Evolutionary conservation across 2,113 vertebrate genomes (phyloP).

Genomic region (Martes martes): DNA sequence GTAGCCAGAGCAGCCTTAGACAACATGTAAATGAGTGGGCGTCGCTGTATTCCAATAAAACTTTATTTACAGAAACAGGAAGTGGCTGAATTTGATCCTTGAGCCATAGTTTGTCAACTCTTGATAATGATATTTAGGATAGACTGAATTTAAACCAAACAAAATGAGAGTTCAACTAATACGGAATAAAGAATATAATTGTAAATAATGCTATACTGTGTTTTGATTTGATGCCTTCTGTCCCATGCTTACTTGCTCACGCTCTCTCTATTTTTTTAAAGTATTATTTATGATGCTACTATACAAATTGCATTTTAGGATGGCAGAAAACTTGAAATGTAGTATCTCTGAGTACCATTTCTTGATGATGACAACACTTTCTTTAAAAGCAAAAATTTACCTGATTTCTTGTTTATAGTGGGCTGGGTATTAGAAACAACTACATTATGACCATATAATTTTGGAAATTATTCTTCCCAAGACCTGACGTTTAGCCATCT

Average conservation of each 20-base stretch:
- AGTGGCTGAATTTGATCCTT: background rate
- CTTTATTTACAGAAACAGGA: slow-evolving; percentile 16
- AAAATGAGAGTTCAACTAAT: background rate
- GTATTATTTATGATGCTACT: background rate
- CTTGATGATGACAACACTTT: background rate
- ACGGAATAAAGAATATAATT: background rate
- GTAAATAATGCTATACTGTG: background rate
- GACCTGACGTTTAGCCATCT: background rate
- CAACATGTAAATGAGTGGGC: background rate
- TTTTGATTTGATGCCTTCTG: background rate
- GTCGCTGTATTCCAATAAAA: background rate
- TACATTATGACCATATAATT: background rate
- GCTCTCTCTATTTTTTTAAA: background rate
- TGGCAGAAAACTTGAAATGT: background rate
- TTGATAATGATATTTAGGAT: background rate
- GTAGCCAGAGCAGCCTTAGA: background rate
- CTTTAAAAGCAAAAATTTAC: background rate
- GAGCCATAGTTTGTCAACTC: background rate
- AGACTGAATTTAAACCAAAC: background rate
- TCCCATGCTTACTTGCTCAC: no score
- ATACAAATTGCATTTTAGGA: background rate
- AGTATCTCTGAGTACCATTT: background rate
- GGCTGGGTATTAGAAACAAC: background rate
- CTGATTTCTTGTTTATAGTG: slow-evolving; percentile 22
- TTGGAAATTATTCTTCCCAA: slow-evolving; percentile 22